A percentile compares a stretch with the other conserved stretches of the same genome.
Conservation (phyloP, 2,113 vertebrate genomes). For the Microcebus jonahi region DNA sequence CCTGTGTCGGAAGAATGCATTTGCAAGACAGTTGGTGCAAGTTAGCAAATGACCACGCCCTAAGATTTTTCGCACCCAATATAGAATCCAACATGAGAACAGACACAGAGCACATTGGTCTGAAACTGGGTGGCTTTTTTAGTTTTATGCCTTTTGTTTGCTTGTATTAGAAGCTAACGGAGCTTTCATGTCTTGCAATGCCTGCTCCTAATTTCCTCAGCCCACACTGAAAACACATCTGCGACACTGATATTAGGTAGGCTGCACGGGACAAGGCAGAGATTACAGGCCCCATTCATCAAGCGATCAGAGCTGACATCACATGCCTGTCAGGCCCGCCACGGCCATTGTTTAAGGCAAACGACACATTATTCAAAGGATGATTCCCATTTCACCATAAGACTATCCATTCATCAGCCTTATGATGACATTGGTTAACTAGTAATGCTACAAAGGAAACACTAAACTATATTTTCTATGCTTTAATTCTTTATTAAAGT, state of each 20-base stretch:
- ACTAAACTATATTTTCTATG: background rate
- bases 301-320: background rate
- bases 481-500: conserved; percentile 4
- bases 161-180: background rate
- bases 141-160: background rate
- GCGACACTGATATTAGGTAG: background rate
- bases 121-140: background rate
- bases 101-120: background rate
- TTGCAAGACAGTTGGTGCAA: background rate
- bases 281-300: background rate
- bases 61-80: background rate
- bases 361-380: background rate
- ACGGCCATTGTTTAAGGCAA: background rate
- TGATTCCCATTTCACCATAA: background rate
- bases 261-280: background rate
- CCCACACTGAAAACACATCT: background rate
- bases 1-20: background rate
- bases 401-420: background rate
- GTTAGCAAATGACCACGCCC: background rate
- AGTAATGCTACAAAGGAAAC: background rate
- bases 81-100: background rate
- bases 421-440: background rate
- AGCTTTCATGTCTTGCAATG: background rate
- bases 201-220: background rate
- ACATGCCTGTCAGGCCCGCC: background rate